These are phyloP conservation scores for Rhingia campestris DNA, from an alignment of 2,888 invertebrate species.

Conservation along the genomic window DNA sequence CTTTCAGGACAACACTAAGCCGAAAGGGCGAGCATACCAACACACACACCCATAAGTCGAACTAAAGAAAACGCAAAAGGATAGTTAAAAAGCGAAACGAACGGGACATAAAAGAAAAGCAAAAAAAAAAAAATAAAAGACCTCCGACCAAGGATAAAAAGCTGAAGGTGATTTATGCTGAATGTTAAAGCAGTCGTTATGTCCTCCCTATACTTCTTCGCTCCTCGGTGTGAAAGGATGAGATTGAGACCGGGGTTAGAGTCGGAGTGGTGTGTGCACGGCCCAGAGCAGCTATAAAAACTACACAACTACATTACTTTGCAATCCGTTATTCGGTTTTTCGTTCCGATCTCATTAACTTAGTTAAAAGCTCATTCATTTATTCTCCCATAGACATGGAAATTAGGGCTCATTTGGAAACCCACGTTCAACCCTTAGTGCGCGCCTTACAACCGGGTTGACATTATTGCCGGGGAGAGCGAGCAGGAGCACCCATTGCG, in stretches of 20 bases:
- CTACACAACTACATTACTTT: constrained; percentile 60
- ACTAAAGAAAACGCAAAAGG: constrained; percentile 3
- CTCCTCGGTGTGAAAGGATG: constrained; percentile 23
- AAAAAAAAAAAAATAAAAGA: constrained; percentile 28
- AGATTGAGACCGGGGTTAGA: neutral
- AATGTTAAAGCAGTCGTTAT: constrained; percentile 53
- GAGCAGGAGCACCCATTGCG: neutral
- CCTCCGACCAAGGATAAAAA: constrained; percentile 64
- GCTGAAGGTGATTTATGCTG: constrained; percentile 73
- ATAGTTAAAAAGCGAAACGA: constrained; percentile 37
- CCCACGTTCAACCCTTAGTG: constrained; percentile 57
- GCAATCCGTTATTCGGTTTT: constrained; percentile 70
- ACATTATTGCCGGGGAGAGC: neutral
- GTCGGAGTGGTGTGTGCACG: neutral
- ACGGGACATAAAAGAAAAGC: constrained; percentile 33
- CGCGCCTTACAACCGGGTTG: constrained; percentile 37
- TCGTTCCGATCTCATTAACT: constrained; percentile 73
- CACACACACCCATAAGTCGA: constrained; percentile 18
- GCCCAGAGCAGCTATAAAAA: constrained; percentile 22
- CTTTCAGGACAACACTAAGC: constrained; percentile 67
- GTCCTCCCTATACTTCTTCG: neutral
- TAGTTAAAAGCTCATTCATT: constrained; percentile 72
- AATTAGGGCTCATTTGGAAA: constrained; percentile 70
- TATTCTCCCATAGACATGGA: constrained; percentile 71
- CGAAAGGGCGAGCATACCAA: constrained; percentile 20